Evolutionary conservation across 2,888 invertebrate genomes (phyloP).

Genomic region (Crocallis elinguaria): DNA sequence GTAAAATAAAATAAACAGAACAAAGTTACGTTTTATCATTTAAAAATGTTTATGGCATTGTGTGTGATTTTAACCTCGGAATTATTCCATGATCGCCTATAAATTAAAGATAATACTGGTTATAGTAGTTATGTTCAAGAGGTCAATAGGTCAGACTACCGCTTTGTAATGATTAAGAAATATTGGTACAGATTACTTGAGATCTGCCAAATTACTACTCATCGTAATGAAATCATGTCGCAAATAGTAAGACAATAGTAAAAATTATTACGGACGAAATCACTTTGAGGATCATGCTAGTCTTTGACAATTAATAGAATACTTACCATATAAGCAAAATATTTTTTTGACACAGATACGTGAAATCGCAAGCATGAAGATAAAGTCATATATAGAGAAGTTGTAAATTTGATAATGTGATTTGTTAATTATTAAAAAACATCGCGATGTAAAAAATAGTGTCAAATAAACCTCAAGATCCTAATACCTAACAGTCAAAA

Average conservation of each 20-base stretch:
- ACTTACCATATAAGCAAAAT: too few species aligned
- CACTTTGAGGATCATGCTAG: too few species aligned
- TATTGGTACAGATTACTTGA: slow-evolving; percentile 9
- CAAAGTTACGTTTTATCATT: background rate
- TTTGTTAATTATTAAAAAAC: too few species aligned
- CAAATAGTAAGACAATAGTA: too few species aligned
- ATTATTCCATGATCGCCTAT: slow-evolving; percentile 14
- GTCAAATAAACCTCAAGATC: background rate
- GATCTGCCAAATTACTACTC: background rate
- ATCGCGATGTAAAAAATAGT: background rate
- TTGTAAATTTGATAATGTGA: too few species aligned
- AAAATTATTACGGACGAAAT: too few species aligned
- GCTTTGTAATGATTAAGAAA: slow-evolving; percentile 9
- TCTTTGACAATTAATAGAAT: too few species aligned
- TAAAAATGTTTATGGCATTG: background rate
- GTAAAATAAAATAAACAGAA: background rate
- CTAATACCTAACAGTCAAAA: slow-evolving; percentile 1
- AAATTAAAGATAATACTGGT: slow-evolving; percentile 10
- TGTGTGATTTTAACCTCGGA: slow-evolving; percentile 5
- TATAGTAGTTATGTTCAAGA: slow-evolving; percentile 1
- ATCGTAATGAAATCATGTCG: too few species aligned
- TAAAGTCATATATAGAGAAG: too few species aligned
- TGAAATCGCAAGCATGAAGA: too few species aligned
- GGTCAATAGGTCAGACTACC: slow-evolving; percentile 17
- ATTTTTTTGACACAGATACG: too few species aligned